Evolutionary conservation across 1,140 invertebrate genomes (phyloP).

Genomic region (Hycleus phaleratus): DNA sequence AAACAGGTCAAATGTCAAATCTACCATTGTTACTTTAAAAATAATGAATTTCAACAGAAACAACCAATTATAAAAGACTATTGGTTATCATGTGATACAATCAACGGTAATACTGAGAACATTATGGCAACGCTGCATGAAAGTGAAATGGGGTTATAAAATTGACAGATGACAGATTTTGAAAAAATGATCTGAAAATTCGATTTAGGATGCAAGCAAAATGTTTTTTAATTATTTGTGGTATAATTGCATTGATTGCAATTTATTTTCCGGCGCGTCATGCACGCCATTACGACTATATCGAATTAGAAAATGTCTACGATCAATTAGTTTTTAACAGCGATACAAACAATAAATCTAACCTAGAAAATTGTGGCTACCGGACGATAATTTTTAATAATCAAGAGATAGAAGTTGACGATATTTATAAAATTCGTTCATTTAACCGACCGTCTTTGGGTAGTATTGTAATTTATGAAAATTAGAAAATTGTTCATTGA

Average conservation of each 20-base stretch:
- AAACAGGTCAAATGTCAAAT: not conserved
- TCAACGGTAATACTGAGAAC: too few species aligned
- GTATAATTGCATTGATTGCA: slow-evolving; percentile 17
- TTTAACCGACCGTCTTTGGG: slow-evolving; percentile 2
- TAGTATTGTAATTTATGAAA: not conserved
- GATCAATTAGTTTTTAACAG: slow-evolving; percentile 18
- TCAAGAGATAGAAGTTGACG: slow-evolving; percentile 19
- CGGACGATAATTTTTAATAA: slow-evolving; percentile 26
- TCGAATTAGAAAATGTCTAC: slow-evolving; percentile 19
- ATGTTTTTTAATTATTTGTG: slow-evolving; percentile 19
- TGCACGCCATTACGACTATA: slow-evolving; percentile 32
- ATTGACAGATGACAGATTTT: not conserved
- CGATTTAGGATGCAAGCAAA: slow-evolving; percentile 14
- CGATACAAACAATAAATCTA: slow-evolving; percentile 3
- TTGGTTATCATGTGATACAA: too few species aligned
- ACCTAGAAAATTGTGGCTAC: slow-evolving; percentile 29
- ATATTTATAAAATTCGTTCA: slow-evolving; percentile 15
- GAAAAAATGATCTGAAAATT: not conserved
- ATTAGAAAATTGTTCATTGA: not conserved
- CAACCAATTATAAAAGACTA: too few species aligned
- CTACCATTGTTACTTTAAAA: not conserved
- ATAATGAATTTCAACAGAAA: not conserved
- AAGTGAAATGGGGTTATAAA: too few species aligned
- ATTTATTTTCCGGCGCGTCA: slow-evolving; percentile 34
- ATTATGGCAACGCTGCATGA: too few species aligned